phyloP scores from a whole-genome alignment of 2,888 invertebrate species.

The Hirtodrosophila duncani region DNA sequence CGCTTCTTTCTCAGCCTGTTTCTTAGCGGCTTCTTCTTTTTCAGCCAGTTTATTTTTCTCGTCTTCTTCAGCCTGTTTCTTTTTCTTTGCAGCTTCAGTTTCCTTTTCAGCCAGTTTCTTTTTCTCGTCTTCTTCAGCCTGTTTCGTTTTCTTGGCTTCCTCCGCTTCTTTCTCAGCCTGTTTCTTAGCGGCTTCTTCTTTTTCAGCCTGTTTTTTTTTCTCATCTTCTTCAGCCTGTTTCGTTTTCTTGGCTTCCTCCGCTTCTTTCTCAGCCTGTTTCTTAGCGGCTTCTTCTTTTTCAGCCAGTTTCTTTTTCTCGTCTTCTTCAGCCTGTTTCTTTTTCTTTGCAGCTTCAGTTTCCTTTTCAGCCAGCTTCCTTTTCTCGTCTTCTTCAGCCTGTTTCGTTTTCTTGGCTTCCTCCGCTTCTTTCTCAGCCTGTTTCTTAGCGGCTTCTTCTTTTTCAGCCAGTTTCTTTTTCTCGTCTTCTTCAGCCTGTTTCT shows the following conservation, averaged over 20 bases:
- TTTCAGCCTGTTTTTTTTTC: conserved; percentile 13
- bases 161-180: conserved; percentile 12
- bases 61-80: conserved; percentile 6
- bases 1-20: too few relatives aligned
- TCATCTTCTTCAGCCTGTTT: conserved; percentile 8
- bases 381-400: conserved; percentile 23
- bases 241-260: conserved; percentile 8
- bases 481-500: not conserved
- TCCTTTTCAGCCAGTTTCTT: conserved; percentile 3
- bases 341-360: conserved; percentile 11
- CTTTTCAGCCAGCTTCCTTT: conserved; percentile 6
- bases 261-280: conserved; percentile 12
- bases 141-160: conserved; percentile 6
- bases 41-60: too few relatives aligned
- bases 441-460: conserved; percentile 24
- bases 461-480: conserved; percentile 2
- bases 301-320: conserved; percentile 15
- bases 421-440: conserved; percentile 26
- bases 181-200: conserved; percentile 18
- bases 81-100: conserved; percentile 1
- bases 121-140: conserved; percentile 4
- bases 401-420: conserved; percentile 17
- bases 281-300: conserved; percentile 29
- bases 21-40: too few relatives aligned
- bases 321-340: conserved; percentile 2